Evolutionary conservation across 1,140 invertebrate genomes (phyloP), one percentile per base, ranked within the genome.

Genomic region (Ditylenchus dipsaci): DNA sequence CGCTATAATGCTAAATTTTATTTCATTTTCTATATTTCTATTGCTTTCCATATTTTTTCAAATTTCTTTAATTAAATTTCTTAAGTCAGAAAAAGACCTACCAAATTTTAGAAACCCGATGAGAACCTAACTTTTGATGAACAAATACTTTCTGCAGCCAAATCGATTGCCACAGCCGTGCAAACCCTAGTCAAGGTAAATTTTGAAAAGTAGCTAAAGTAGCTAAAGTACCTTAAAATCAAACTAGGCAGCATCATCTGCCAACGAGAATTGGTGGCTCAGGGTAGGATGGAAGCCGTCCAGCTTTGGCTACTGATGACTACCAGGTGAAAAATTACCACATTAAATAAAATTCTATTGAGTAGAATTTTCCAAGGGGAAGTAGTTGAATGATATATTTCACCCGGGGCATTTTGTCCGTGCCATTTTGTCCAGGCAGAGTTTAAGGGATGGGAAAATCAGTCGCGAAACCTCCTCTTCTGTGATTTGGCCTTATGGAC

Each of bases 141-240:
- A 84, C 95, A 97, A 90, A 98, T 99, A 72, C 84, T 99, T 72
- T 92, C 96, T 83, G 94, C 95, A 1, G 94, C 94, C 13, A 96
- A 97, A 85, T 95, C 93, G 0, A 97, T 99, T 73, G 93, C 95
- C 61, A 89, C 91, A 0, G 95, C 95, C 0, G 97, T 95, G 0
- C 93, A 94, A 1, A 93, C 93, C 0, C 84, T 98, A 0, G 93
- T 38, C 33, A 38, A 38, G 33, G 49, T 53, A 45, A 45, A 53
- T 53, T 53, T 53, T 53, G n/a, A 7, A 26, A n/a, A n/a, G n/a
- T n/a, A 5, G 33, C 33, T 38, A 38, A 38, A 38, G 11, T 11
- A 38, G 3, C 11, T 5, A 38, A 38, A 38, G 11, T 5, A 38
- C 11, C 3, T 5, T 38, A 38, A 38, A 38, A 5, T 38, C 11